phyloP scores from a whole-genome alignment of 2,113 vertebrate genomes.

The Semnopithecus entellus region DNA sequence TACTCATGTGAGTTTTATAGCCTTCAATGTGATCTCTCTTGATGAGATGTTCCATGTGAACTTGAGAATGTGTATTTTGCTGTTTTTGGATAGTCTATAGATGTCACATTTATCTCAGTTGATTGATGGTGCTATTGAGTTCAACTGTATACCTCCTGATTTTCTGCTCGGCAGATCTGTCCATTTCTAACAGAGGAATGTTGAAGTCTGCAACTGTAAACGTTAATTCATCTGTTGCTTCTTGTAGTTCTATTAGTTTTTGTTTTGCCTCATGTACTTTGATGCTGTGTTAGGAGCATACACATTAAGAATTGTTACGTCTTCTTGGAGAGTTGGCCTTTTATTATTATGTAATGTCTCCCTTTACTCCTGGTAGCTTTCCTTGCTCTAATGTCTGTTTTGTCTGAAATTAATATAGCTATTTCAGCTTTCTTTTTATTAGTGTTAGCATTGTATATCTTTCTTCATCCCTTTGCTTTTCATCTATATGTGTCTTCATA shows the following conservation, averaged over 20 bases:
- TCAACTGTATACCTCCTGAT: not conserved
- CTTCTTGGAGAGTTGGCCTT: not conserved
- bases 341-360: no score
- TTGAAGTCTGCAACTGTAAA: not conserved
- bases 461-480: no score
- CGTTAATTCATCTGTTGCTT: no score
- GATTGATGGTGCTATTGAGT: not conserved
- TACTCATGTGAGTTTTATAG: not conserved
- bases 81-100: not conserved
- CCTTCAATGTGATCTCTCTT: not conserved
- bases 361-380: no score
- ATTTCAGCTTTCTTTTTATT: no score
- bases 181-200: not conserved
- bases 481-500: no score
- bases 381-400: no score
- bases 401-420: no score
- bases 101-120: not conserved
- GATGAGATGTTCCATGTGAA: not conserved
- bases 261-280: not conserved
- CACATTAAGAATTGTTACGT: not conserved
- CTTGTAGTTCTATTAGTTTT: no score
- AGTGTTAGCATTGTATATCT: no score
- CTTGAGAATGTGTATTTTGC: not conserved
- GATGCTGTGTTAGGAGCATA: not conserved
- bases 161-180: not conserved